Percentiles rank a stretch among this genome's conserved stretches.
Conservation (phyloP, 2,888 invertebrate species). For the Dermolepida albohirtum region DNA sequence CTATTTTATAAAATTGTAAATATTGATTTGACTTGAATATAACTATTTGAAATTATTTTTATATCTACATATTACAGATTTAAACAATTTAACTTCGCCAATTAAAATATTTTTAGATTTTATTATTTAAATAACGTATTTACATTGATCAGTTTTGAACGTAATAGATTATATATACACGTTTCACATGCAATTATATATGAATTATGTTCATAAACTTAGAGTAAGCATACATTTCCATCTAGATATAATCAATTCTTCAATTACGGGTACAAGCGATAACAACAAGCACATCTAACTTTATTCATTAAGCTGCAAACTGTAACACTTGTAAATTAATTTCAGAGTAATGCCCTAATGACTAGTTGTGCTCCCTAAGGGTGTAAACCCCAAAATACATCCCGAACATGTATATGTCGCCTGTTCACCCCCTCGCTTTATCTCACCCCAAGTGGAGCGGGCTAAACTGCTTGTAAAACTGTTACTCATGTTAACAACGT, state of each 20-base stretch:
- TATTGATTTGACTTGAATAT: too few relatives aligned
- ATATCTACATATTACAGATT: too few relatives aligned
- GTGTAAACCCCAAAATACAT: slow-evolving; percentile 53
- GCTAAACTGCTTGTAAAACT: slow-evolving; percentile 46
- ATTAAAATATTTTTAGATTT: too few relatives aligned
- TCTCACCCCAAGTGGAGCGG: slow-evolving; percentile 35
- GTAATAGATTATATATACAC: too few relatives aligned
- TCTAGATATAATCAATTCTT: slow-evolving; percentile 30
- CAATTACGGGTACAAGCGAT: slow-evolving; percentile 32
- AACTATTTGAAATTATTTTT: too few relatives aligned
- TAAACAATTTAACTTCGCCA: too few relatives aligned
- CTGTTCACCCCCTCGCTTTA: slow-evolving; percentile 37
- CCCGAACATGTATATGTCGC: slow-evolving; percentile 48
- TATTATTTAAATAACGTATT: too few relatives aligned
- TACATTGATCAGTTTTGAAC: too few relatives aligned
- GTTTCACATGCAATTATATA: too few relatives aligned
- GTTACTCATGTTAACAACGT: slow-evolving; percentile 46
- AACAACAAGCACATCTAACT: slow-evolving; percentile 45
- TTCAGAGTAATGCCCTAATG: slow-evolving; percentile 64
- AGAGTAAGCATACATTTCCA: background rate
- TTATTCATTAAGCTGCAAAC: slow-evolving; percentile 51
- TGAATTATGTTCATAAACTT: too few relatives aligned
- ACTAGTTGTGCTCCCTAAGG: slow-evolving; percentile 58
- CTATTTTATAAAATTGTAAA: too few relatives aligned
- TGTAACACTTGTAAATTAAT: slow-evolving; percentile 60